A percentile compares a stretch with the other conserved stretches of the same genome.
Evolutionary conservation across 2,888 invertebrate genomes (phyloP).

Genomic region (Ditylenchus weischeri): DNA sequence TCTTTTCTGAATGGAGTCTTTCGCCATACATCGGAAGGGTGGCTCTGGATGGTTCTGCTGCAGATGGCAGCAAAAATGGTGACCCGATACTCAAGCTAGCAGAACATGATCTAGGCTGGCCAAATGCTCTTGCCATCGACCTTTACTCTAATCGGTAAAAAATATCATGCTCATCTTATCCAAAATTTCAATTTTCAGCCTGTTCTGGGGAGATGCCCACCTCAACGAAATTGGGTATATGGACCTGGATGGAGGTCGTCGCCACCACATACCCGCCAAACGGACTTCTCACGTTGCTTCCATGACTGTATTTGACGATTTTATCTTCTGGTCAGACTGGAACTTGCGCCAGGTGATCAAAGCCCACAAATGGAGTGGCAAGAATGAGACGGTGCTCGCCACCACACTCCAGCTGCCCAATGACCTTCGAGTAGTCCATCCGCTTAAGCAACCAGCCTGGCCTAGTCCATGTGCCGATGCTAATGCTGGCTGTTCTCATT

Average conservation of each 20-base stretch:
- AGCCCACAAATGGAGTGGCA: conserved; percentile 82
- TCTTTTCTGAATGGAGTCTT: conserved; percentile 74
- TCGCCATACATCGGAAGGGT: conserved; percentile 93
- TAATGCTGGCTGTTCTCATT: conserved; percentile 92
- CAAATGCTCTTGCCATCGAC: conserved; percentile 92
- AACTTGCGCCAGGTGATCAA: conserved; percentile 80
- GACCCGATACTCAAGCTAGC: conserved; percentile 78
- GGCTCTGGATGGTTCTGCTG: conserved; percentile 84
- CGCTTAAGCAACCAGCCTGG: conserved; percentile 71
- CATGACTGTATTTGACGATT: conserved; percentile 85
- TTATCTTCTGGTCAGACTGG: conserved; percentile 94
- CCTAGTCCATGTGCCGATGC: conserved; percentile 83
- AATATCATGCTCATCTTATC: not conserved
- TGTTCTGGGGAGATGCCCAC: conserved; percentile 98
- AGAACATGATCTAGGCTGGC: conserved; percentile 95
- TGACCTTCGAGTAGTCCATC: conserved; percentile 54
- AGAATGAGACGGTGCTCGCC: conserved; percentile 55
- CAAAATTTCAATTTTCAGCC: conserved; percentile 19
- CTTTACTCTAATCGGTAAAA: conserved; percentile 78
- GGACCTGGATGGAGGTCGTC: conserved; percentile 83
- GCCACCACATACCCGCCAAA: conserved; percentile 64
- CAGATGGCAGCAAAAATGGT: conserved; percentile 16
- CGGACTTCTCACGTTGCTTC: conserved; percentile 78
- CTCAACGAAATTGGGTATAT: conserved; percentile 84
- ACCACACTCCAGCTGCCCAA: conserved; percentile 57